Conservation (phyloP, 2,888 invertebrate genomes). For the Thelaira solivaga region DNA sequence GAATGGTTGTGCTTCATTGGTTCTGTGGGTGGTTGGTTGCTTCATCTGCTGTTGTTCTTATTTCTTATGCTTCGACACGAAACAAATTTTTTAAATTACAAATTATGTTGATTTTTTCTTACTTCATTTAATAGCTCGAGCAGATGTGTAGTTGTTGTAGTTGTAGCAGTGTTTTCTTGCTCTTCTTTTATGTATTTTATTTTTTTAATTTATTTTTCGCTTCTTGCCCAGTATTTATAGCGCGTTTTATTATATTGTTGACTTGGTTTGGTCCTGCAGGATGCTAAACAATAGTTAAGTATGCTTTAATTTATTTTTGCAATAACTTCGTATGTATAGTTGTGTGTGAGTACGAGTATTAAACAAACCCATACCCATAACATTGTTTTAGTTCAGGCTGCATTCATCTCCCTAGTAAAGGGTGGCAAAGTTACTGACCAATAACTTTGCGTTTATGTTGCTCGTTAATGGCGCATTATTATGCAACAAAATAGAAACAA, state of each 20-base stretch:
- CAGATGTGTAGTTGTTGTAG: too few species aligned
- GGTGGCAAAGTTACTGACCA: conserved; percentile 49
- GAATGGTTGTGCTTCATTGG: not conserved
- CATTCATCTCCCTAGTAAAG: conserved; percentile 35
- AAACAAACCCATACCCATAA: not conserved
- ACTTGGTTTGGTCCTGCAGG: not conserved
- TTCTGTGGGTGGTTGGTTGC: conserved; percentile 3
- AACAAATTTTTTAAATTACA: conserved; percentile 61
- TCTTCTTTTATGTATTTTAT: not conserved
- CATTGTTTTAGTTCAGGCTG: not conserved
- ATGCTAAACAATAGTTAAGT: conserved; percentile 50
- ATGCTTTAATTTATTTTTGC: conserved; percentile 51
- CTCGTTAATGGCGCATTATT: conserved; percentile 2
- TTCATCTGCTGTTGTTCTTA: conserved; percentile 9
- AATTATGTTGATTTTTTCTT: conserved; percentile 55
- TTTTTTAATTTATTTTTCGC: conserved; percentile 6
- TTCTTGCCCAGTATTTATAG: conserved; percentile 2
- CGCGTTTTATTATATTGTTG: not conserved
- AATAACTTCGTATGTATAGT: not conserved
- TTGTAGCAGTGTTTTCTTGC: not conserved
- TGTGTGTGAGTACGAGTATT: not conserved
- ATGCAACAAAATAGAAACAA: not conserved
- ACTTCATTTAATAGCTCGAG: not conserved
- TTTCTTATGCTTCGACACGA: conserved; percentile 63
- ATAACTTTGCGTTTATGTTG: conserved; percentile 52